Percentiles rank a stretch among this genome's conserved stretches.
phyloP scores from a whole-genome alignment of 1,140 invertebrate genomes.

The Ostrea edulis region DNA sequence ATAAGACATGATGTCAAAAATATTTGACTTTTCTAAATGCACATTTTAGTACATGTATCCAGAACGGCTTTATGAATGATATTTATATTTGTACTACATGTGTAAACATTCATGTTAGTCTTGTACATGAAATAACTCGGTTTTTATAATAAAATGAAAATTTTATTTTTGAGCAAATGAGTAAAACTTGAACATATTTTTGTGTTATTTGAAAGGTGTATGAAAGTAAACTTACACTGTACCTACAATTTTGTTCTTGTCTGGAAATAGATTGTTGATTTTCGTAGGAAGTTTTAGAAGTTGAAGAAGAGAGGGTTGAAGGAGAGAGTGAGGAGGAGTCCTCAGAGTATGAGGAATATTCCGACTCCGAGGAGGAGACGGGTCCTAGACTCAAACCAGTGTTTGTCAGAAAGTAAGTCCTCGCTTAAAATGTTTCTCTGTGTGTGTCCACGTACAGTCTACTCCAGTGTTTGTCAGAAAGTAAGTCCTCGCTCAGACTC shows the following conservation, averaged over 20 bases:
- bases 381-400: constrained; percentile 96
- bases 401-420: constrained; percentile 91
- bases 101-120: too few relatives aligned
- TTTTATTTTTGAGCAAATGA: too few relatives aligned
- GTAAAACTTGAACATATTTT: too few relatives aligned
- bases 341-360: constrained; percentile 83
- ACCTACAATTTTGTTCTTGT: background rate
- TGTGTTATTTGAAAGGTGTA: background rate
- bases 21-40: too few relatives aligned
- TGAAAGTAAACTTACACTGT: background rate
- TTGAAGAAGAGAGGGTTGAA: constrained; percentile 88
- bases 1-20: too few relatives aligned
- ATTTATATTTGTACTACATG: too few relatives aligned
- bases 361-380: constrained; percentile 88
- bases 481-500: constrained; percentile 91
- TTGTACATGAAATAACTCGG: too few relatives aligned
- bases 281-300: constrained; percentile 81
- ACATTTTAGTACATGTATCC: too few relatives aligned
- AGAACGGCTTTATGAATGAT: too few relatives aligned
- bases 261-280: background rate
- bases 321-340: constrained; percentile 85
- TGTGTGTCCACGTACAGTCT: too few relatives aligned
- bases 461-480: constrained; percentile 80
- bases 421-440: too few relatives aligned
- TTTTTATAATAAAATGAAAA: too few relatives aligned